These are phyloP conservation scores for Melinopterus prodromus DNA, from an alignment of 2,888 invertebrate species.

Conservation along the genomic window DNA sequence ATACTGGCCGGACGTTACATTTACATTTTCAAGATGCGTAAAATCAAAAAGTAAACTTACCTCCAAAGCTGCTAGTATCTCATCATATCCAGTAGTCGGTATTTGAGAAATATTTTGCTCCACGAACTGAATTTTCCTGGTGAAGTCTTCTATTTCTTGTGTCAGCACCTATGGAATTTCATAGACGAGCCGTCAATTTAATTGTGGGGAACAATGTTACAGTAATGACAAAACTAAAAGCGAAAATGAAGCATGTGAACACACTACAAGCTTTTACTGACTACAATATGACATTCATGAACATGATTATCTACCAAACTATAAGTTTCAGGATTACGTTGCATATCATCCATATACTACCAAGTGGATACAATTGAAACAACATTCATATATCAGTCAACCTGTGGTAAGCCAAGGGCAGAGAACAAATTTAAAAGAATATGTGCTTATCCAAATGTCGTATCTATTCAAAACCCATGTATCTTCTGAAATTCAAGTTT, in stretches of 20 bases:
- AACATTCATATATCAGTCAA: not conserved
- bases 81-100: slow-evolving; percentile 74
- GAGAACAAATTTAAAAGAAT: too few relatives aligned
- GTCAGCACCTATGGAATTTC: slow-evolving; percentile 33
- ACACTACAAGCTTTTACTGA: slow-evolving; percentile 20
- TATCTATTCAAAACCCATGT: too few relatives aligned
- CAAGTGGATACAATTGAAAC: not conserved
- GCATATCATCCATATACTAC: not conserved
- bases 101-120: slow-evolving; percentile 71
- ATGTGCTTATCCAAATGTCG: too few relatives aligned
- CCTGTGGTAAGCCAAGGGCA: too few relatives aligned
- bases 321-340: not conserved
- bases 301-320: not conserved
- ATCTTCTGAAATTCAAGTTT: too few relatives aligned
- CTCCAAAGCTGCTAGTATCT: slow-evolving; percentile 76
- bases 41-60: slow-evolving; percentile 63
- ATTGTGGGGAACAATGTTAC: not conserved
- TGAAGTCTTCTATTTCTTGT: slow-evolving; percentile 29
- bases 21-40: not conserved
- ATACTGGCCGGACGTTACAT: too few relatives aligned
- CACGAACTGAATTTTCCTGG: slow-evolving; percentile 53
- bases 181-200: not conserved
- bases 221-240: slow-evolving; percentile 7
- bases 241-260: slow-evolving; percentile 10
- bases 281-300: not conserved